phyloP scores from a whole-genome alignment of 2,888 invertebrate genomes.

The Pelosia muscerda region DNA sequence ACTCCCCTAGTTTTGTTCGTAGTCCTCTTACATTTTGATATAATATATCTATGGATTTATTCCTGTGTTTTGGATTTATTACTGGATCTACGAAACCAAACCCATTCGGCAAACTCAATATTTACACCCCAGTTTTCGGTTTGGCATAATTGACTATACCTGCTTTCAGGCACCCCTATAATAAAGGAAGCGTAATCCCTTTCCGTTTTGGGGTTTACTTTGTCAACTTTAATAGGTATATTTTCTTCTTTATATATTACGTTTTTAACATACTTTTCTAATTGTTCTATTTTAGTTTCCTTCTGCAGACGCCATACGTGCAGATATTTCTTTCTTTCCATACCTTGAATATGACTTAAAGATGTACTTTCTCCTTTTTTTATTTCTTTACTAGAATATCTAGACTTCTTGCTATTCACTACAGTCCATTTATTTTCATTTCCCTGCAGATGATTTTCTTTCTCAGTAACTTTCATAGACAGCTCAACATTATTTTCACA shows the following conservation, averaged over 20 bases:
- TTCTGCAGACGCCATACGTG: slow-evolving; percentile 24
- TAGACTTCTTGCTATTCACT: slow-evolving; percentile 11
- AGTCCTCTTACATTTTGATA: slow-evolving; percentile 14
- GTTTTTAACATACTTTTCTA: slow-evolving; percentile 15
- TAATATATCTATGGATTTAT: slow-evolving; percentile 5
- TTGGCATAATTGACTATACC: not conserved
- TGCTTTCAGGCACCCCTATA: slow-evolving; percentile 10
- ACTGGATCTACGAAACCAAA: slow-evolving; percentile 14
- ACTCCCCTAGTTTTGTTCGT: slow-evolving; percentile 13
- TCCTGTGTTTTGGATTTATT: not conserved
- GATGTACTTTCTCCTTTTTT: slow-evolving; percentile 8
- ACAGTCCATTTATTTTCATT: slow-evolving; percentile 8
- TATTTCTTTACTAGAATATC: slow-evolving; percentile 16
- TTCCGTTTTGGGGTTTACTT: slow-evolving; percentile 11
- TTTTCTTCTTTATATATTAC: not conserved
- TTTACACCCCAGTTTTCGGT: slow-evolving; percentile 8
- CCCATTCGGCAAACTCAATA: slow-evolving; percentile 14
- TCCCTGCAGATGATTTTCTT: not conserved
- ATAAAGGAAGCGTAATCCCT: slow-evolving; percentile 4
- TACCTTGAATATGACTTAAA: slow-evolving; percentile 11
- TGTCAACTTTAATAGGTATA: slow-evolving; percentile 3
- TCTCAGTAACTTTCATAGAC: not conserved
- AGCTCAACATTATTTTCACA: not conserved
- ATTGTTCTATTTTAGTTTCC: slow-evolving; percentile 1
- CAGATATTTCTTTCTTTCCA: slow-evolving; percentile 17